Conservation (phyloP, 1,140 invertebrate genomes). For the Micrasema minimum region DNA sequence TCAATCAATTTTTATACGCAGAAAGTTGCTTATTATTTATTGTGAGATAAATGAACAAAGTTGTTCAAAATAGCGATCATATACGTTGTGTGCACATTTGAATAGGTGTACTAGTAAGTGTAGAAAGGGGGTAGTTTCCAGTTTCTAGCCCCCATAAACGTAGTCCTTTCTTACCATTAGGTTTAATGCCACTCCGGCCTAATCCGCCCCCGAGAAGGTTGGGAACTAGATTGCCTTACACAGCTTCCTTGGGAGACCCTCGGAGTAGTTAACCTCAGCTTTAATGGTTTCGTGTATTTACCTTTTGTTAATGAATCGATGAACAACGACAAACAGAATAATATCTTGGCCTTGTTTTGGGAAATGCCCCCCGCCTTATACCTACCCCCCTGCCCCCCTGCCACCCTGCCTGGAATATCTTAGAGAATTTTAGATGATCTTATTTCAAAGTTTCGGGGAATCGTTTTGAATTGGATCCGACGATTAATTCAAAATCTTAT, state of each 20-base stretch:
- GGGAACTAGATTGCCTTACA: slow-evolving; percentile 17
- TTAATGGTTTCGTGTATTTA: slow-evolving; percentile 28
- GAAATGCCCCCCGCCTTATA: neutral
- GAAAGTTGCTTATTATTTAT: no score
- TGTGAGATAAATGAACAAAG: no score
- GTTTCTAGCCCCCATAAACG: no score
- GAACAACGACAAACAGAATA: slow-evolving; percentile 21
- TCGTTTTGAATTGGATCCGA: neutral
- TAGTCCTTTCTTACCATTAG: slow-evolving; percentile 12
- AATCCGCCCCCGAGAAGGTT: slow-evolving; percentile 21
- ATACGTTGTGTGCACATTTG: no score
- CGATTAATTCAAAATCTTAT: no score
- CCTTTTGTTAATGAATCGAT: slow-evolving; percentile 32
- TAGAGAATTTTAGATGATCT: neutral
- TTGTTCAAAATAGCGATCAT: no score
- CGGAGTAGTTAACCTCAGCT: slow-evolving; percentile 26
- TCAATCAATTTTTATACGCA: no score
- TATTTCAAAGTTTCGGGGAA: neutral
- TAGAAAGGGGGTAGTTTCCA: no score
- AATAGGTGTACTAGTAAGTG: no score
- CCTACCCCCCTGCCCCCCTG: neutral
- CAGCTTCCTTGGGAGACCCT: slow-evolving; percentile 9
- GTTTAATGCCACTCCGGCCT: slow-evolving; percentile 13
- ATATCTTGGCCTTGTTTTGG: slow-evolving; percentile 13
- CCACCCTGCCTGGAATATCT: neutral